Base-by-base conservation (phyloP, 2,888 invertebrate genomes). In the Abrostola triplasia region DNA sequence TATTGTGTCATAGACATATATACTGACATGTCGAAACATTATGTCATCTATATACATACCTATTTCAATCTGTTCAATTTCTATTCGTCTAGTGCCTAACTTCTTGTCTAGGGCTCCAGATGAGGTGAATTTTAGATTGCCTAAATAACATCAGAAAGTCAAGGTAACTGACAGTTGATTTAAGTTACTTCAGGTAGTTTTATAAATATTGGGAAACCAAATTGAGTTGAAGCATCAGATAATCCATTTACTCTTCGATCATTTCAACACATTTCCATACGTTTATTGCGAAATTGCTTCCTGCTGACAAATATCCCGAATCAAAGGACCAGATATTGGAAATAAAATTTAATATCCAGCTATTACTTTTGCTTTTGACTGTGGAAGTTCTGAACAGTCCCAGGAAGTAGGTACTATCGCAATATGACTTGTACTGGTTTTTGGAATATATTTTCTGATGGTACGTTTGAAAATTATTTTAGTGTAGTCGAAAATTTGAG, bases 221-320 rank as follows among this genome's bases (percentile, higher is more conserved):
- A 13, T 13, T 7, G 8, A 44, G 6, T 44, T 12, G 7, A 13
- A 10, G 13, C 44, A 12, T 12, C 7, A 44, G 13, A 4, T 13
- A 44, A 44, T 44, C n/a, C 5, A n/a, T 6, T 44, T 44, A 44
- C 44, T 13, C 1, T 8, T 7, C 13, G 12, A 44, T 8, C 12
- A 44, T 24, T 24, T 24, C 24, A 44, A 44, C 8, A 44, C 12
- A 44, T 44, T 44, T 13, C 7, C 44, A 44, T 41, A 41, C 44
- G 12, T 13, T 8, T 13, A 12, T 44, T 12, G 7, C 44, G 44
- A 44, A 44, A 44, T 44, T 44, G 44, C 7, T 44, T 44, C 44
- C 44, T 44, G 44, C 6, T 13, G 13, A 44, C 44, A 6, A 44
- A 44, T 44, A 44, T 44, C 13, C 44, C 44, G 44, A 44, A 44